These are phyloP conservation scores for Tapirus terrestris DNA, from an alignment of 2,113 vertebrate genomes.

Conservation along the genomic window DNA sequence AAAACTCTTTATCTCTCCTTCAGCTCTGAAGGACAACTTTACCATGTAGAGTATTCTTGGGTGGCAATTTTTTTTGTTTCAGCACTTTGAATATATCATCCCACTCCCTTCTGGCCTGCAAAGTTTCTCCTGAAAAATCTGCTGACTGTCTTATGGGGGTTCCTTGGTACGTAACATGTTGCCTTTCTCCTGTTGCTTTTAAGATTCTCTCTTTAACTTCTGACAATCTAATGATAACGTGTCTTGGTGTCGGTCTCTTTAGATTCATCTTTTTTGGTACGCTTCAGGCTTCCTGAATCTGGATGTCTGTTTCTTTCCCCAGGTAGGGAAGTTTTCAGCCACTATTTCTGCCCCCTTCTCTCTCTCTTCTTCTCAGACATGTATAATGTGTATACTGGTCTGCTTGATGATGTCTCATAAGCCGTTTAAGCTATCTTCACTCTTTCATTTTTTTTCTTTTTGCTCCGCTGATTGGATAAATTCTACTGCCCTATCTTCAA, in stretches of 20 bases:
- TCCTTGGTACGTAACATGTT: not conserved
- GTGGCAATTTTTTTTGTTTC: too few species aligned
- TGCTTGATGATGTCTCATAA: not conserved
- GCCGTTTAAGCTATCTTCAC: not conserved
- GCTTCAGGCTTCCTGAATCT: not conserved
- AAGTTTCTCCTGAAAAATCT: not conserved
- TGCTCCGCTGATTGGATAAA: not conserved
- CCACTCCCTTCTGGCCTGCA: not conserved
- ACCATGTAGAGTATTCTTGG: too few species aligned
- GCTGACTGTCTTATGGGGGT: not conserved
- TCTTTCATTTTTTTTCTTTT: not conserved
- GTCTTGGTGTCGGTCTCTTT: not conserved
- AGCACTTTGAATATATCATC: not conserved
- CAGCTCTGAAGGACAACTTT: too few species aligned
- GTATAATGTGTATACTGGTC: not conserved
- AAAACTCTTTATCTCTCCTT: too few species aligned
- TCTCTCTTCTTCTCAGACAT: not conserved
- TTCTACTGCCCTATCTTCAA: not conserved
- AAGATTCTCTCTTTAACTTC: not conserved
- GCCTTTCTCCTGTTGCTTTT: not conserved
- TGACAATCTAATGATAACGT: not conserved
- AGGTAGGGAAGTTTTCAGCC: not conserved
- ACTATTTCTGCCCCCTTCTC: not conserved
- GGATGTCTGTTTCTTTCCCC: not conserved
- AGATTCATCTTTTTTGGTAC: not conserved